These are phyloP conservation scores for Tortrix viridana DNA, from an alignment of 2,888 invertebrate species.

Conservation along the genomic window DNA sequence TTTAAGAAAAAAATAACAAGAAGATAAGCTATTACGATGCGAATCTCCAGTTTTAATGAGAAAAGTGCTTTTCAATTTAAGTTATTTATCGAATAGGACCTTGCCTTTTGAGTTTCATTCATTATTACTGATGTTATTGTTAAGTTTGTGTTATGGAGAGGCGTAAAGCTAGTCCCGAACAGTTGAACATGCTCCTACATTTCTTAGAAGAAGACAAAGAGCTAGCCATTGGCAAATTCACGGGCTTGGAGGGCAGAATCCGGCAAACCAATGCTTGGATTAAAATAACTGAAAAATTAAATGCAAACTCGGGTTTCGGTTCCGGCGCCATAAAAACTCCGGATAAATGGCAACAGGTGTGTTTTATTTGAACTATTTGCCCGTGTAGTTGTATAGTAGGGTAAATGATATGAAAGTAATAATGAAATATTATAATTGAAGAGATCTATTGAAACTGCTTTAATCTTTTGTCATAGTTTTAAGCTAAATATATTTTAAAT, in stretches of 20 bases:
- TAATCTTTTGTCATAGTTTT: too few relatives aligned
- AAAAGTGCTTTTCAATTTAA: background rate
- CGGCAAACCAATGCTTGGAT: constrained; percentile 68
- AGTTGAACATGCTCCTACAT: constrained; percentile 64
- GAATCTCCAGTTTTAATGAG: background rate
- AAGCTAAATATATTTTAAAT: too few relatives aligned
- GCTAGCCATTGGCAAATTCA: constrained; percentile 63
- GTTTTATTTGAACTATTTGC: background rate
- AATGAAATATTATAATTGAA: too few relatives aligned
- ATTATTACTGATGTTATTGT: constrained; percentile 16
- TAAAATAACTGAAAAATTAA: constrained; percentile 67
- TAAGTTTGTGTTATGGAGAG: constrained; percentile 47
- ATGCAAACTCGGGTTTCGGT: constrained; percentile 65
- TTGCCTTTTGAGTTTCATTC: constrained; percentile 17
- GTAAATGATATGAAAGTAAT: too few relatives aligned
- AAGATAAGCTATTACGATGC: background rate
- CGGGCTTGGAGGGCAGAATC: constrained; percentile 61
- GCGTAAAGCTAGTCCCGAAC: constrained; percentile 68
- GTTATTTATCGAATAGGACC: background rate
- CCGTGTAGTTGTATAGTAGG: too few relatives aligned
- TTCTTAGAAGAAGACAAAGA: constrained; percentile 66
- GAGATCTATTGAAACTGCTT: too few relatives aligned
- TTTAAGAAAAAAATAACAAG: constrained; percentile 16
- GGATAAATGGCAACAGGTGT: constrained; percentile 70
- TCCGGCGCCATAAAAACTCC: constrained; percentile 69